Percentiles rank a stretch among this genome's conserved stretches.
Evolutionary conservation across 1,140 invertebrate species (phyloP).

Genomic region (Apolygus lucorum): DNA sequence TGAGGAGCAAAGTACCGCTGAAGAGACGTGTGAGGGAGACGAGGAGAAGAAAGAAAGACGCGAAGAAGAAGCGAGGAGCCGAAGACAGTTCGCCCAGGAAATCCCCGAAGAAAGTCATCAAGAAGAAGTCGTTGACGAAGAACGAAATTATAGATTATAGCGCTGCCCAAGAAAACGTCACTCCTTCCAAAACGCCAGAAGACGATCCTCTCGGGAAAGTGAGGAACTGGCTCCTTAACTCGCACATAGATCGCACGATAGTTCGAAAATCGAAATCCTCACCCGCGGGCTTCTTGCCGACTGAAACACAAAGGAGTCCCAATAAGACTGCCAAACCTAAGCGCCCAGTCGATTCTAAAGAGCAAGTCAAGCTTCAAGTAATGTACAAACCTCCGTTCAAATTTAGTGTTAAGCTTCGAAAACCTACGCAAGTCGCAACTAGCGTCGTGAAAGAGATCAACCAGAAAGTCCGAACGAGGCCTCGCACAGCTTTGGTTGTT

Average conservation of each 20-base stretch:
- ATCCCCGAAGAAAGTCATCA: slow-evolving; percentile 15
- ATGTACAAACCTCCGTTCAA: slow-evolving; percentile 78
- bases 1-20: slow-evolving; percentile 62
- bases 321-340: slow-evolving; percentile 20
- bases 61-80: slow-evolving; percentile 12
- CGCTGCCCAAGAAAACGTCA: slow-evolving; percentile 38
- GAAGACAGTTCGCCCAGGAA: slow-evolving; percentile 29
- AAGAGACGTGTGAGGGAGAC: slow-evolving; percentile 60
- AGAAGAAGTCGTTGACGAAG: slow-evolving; percentile 34
- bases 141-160: slow-evolving; percentile 75
- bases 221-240: slow-evolving; percentile 71
- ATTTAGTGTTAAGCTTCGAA: slow-evolving; percentile 65
- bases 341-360: slow-evolving; percentile 38
- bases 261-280: slow-evolving; percentile 62
- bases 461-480: slow-evolving; percentile 26
- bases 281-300: slow-evolving; percentile 46
- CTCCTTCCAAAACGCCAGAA: slow-evolving; percentile 38
- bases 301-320: slow-evolving; percentile 21
- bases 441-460: slow-evolving; percentile 33
- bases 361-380: slow-evolving; percentile 66
- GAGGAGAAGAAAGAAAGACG: slow-evolving; percentile 18
- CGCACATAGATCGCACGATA: slow-evolving; percentile 41
- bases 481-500: slow-evolving; percentile 27
- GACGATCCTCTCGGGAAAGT: slow-evolving; percentile 70
- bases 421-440: slow-evolving; percentile 33